Evolutionary conservation across 1,140 invertebrate species (phyloP), one percentile per base, ranked within the genome.

Genomic region (Aphelinus atriplicis): DNA sequence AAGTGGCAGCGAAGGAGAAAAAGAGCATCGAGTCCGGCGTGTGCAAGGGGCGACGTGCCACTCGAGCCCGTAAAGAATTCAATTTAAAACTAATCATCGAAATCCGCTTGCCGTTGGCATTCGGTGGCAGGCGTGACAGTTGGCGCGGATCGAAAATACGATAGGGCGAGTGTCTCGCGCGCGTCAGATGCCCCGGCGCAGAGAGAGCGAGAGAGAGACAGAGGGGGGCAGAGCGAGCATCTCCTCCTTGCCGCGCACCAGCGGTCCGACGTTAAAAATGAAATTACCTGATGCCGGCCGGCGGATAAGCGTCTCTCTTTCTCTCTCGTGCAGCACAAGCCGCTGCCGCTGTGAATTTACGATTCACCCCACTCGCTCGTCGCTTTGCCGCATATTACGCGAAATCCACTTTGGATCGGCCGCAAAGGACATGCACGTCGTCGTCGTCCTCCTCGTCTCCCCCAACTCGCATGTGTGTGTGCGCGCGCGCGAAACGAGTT

Each of bases 391-490:
- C 79, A 78, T 80, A 84, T 84, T 84, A 84, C 79, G 63, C 81
- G 77, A 10, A 81, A 84, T 85, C 81, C 84, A 84, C 83, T 86
- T 86, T 86, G 78, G 65, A 72, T 78, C 78, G 72, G 73, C 71
- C 64, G 77, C 62, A 47, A 75, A 83, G 81, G 82, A 84, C 83
- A 82, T 79, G 45, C 26, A 26, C 26, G 26, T 26, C 26, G 26
- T 26, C 26, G 26, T 26, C 26, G 26, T 26, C 26, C 26, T 26
- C 76, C 78, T 60, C 63, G 75, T 73, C 64, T 66, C 56, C 62
- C 53, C 51, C 57, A 51, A 57, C 26, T 53, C 73, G 45, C 56
- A 45, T 45, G 9, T 42, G 2, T 42, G 3, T 1, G 26, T 26
- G 56, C 3, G 47, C 3, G 46, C 6, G 43, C 50, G 48, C 47